These are phyloP conservation scores for Conops quadrifasciatus DNA, from an alignment of 2,888 invertebrate species.

Conservation along the genomic window DNA sequence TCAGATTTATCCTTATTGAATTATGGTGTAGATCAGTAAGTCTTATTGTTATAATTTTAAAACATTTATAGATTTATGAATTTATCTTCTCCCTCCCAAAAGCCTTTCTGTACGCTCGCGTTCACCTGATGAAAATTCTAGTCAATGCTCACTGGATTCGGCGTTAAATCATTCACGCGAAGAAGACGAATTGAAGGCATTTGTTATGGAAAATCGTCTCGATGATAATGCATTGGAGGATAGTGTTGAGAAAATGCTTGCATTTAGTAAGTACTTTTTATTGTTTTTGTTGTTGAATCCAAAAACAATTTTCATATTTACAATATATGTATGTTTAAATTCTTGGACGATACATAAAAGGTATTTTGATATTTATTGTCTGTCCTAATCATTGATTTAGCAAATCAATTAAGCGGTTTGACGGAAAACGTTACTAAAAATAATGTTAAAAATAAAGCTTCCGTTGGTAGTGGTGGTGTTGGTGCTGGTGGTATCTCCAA, in stretches of 20 bases:
- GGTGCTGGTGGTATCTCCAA: conserved; percentile 32
- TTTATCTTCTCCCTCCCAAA: neutral
- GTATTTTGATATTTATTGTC: neutral
- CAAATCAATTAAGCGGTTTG: conserved; percentile 30
- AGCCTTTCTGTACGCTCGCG: conserved; percentile 78
- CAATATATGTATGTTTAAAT: neutral
- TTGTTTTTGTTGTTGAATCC: neutral
- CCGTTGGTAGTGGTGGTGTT: conserved; percentile 34
- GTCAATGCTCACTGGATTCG: conserved; percentile 82
- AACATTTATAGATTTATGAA: neutral
- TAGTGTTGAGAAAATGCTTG: conserved; percentile 56
- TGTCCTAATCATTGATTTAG: conserved; percentile 20
- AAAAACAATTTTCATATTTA: neutral
- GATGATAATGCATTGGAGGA: conserved; percentile 55
- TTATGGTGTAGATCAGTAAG: conserved; percentile 72
- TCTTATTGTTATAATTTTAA: neutral
- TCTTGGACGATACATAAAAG: neutral
- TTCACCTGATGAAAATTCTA: conserved; percentile 76
- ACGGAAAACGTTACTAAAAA: conserved; percentile 34
- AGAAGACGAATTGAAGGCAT: conserved; percentile 76
- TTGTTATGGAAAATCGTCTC: conserved; percentile 67
- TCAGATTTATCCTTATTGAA: conserved; percentile 70
- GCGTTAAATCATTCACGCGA: conserved; percentile 88
- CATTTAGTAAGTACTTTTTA: conserved; percentile 56
- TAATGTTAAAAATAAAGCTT: conserved; percentile 41